Evolutionary conservation across 1,140 invertebrate species (phyloP).

Genomic region (Araneus ventricosus): DNA sequence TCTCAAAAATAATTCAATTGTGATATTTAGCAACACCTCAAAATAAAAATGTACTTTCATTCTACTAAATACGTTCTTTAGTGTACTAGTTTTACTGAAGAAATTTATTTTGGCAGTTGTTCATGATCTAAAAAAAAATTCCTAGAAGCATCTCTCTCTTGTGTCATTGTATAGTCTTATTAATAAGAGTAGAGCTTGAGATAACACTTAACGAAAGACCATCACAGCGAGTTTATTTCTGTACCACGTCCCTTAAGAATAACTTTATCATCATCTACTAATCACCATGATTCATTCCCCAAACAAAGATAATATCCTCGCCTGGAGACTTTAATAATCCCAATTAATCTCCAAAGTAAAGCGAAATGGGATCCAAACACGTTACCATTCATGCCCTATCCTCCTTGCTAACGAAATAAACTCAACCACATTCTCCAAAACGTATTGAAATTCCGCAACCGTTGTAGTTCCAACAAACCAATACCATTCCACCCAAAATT

Average conservation of each 20-base stretch:
- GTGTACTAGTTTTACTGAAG: no score
- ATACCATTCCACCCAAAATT: conserved; percentile 37
- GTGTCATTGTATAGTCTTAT: no score
- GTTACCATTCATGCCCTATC: not conserved
- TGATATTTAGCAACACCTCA: no score
- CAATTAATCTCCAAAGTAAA: not conserved
- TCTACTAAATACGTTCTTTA: no score
- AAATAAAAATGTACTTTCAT: no score
- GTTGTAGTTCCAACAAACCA: not conserved
- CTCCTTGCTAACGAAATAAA: not conserved
- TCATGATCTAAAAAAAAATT: no score
- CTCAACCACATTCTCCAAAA: not conserved
- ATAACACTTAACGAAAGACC: no score
- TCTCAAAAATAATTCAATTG: no score
- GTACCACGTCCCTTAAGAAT: not conserved
- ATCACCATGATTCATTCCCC: not conserved
- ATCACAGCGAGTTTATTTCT: not conserved
- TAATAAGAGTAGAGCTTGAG: no score
- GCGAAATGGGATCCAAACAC: not conserved
- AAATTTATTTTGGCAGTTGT: no score
- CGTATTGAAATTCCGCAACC: conserved; percentile 16
- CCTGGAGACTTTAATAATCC: not conserved
- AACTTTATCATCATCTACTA: not conserved
- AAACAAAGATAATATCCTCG: not conserved
- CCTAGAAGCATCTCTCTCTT: no score